These are phyloP conservation scores for Eupithecia exiguata DNA, from an alignment of 2,888 invertebrate species.

Conservation along the genomic window DNA sequence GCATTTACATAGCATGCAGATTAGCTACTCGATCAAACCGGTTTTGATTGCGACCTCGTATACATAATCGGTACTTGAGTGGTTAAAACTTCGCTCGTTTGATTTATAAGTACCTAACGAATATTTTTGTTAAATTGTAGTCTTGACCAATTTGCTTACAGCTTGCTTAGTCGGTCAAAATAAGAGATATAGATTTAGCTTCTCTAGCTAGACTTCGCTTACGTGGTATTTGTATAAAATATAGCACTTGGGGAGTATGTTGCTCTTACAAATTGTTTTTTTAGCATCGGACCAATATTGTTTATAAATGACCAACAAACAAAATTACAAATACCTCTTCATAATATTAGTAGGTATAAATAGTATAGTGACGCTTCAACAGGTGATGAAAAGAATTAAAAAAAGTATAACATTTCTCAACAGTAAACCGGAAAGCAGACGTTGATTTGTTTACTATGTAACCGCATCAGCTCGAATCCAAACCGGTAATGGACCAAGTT, in stretches of 20 bases:
- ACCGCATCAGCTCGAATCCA: slow-evolving; percentile 49
- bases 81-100: not conserved
- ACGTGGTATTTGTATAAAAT: not conserved
- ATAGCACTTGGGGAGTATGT: not conserved
- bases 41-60: not conserved
- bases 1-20: slow-evolving; percentile 18
- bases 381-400: not conserved
- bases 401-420: not conserved
- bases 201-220: not conserved
- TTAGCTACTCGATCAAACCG: not conserved
- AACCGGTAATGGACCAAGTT: slow-evolving; percentile 80
- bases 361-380: not conserved
- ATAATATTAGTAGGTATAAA: not conserved
- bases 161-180: not conserved
- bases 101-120: not conserved
- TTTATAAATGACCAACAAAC: not conserved
- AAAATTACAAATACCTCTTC: not conserved
- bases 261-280: not conserved
- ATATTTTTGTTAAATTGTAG: not conserved
- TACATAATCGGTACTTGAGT: not conserved
- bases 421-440: slow-evolving; percentile 13
- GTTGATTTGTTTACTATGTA: slow-evolving; percentile 17
- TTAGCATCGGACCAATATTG: not conserved
- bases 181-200: not conserved
- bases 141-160: not conserved